These are phyloP conservation scores for Pardalotus punctatus DNA, from an alignment of 2,113 vertebrate species.

Conservation along the genomic window DNA sequence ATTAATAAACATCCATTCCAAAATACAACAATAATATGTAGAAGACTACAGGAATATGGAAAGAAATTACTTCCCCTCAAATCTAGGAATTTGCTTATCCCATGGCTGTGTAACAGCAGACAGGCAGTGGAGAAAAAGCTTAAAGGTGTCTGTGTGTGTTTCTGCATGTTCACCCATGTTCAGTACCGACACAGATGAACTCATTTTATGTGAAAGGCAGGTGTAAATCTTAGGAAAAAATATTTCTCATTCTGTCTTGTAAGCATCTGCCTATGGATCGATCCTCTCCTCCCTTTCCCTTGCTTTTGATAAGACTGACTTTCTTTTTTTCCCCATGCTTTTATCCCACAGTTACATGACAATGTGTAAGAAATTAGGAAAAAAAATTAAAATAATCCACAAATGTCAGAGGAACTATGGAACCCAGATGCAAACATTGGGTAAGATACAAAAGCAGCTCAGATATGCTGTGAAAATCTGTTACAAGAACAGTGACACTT, in stretches of 20 bases:
- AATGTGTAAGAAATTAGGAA: neutral
- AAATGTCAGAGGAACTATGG: neutral
- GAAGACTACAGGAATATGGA: neutral
- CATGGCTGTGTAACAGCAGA: neutral
- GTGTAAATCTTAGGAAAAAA: neutral
- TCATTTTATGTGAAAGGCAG: neutral
- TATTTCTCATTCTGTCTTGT: neutral
- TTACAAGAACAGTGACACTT: neutral
- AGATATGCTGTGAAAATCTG: neutral
- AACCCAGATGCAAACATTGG: neutral
- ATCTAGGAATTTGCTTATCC: neutral
- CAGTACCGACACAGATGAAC: neutral
- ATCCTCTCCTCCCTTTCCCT: neutral
- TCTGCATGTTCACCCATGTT: neutral
- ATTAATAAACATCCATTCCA: neutral
- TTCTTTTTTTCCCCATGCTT: neutral
- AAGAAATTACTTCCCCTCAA: neutral
- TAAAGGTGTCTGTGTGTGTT: neutral
- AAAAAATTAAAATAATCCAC: neutral
- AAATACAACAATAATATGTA: neutral
- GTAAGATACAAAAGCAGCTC: neutral
- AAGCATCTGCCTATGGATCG: neutral
- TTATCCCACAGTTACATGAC: neutral
- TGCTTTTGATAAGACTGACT: neutral
- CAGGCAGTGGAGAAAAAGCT: neutral